Evolutionary conservation across 2,797 vertebrate genomes (phyloP).

Genomic region (Parauchenoglanis ngamensis): DNA sequence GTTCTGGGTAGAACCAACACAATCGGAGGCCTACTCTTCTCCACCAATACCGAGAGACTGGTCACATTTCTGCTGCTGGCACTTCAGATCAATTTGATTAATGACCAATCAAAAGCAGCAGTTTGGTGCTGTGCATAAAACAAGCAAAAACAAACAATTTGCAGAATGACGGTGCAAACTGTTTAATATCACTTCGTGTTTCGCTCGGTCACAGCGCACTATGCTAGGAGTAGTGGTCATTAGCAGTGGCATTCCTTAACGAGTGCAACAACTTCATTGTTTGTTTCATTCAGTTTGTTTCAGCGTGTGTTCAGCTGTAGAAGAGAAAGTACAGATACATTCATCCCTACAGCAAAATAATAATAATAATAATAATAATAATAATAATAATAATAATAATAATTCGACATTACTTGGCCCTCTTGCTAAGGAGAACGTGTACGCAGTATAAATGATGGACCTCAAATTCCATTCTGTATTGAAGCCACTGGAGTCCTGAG

Average conservation of each 20-base stretch:
- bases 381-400: neutral
- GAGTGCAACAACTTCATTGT: neutral
- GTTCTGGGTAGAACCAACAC: neutral
- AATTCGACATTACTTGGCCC: neutral
- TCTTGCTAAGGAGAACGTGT: neutral
- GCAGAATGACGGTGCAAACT: neutral
- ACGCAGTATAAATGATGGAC: neutral
- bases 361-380: neutral
- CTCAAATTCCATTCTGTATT: neutral
- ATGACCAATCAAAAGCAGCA: neutral
- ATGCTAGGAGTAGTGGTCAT: neutral
- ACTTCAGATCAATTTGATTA: neutral
- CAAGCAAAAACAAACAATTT: neutral
- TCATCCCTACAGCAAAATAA: neutral
- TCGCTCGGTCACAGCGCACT: neutral
- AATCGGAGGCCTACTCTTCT: neutral
- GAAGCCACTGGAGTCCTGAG: neutral
- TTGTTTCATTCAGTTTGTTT: neutral
- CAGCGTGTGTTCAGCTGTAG: neutral
- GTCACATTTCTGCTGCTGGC: neutral
- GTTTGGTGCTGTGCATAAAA: constrained; percentile 5
- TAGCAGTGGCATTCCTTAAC: neutral
- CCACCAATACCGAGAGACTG: neutral
- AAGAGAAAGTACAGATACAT: neutral
- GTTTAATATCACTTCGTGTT: neutral